phyloP scores from a whole-genome alignment of 2,797 vertebrate genomes.

The Peromyscus nudipes region DNA sequence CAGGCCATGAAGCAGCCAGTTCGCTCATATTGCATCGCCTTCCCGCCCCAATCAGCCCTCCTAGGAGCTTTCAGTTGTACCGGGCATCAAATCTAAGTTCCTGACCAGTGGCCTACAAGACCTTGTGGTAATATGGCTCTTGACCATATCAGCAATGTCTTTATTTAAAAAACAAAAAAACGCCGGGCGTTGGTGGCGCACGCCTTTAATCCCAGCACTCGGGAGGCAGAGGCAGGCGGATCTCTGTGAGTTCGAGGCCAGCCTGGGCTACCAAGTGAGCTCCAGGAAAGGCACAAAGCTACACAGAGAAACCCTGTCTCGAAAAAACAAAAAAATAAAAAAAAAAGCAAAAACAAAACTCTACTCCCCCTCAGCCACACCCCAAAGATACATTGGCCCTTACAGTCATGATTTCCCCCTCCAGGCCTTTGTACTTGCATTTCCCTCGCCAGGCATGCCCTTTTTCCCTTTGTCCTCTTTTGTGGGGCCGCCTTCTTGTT shows the following conservation, averaged over 20 bases:
- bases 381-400: neutral
- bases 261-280: too few relatives aligned
- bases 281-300: too few relatives aligned
- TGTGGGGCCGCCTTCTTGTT: neutral
- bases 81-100: neutral
- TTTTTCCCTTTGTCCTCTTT: neutral
- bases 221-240: too few relatives aligned
- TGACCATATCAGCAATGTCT: neutral
- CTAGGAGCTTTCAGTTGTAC: neutral
- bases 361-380: neutral
- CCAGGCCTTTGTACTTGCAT: neutral
- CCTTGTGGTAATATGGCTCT: neutral
- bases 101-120: neutral
- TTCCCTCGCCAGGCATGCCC: neutral
- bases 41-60: neutral
- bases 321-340: too few relatives aligned
- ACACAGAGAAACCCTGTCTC: too few relatives aligned
- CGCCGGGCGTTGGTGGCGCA: too few relatives aligned
- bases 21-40: neutral
- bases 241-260: too few relatives aligned
- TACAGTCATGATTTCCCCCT: conserved; percentile 8
- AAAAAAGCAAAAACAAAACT: neutral
- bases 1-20: neutral
- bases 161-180: too few relatives aligned
- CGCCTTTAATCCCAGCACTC: too few relatives aligned